Conservation (phyloP, 2,797 vertebrate species). For the Thalassophryne amazonica region DNA sequence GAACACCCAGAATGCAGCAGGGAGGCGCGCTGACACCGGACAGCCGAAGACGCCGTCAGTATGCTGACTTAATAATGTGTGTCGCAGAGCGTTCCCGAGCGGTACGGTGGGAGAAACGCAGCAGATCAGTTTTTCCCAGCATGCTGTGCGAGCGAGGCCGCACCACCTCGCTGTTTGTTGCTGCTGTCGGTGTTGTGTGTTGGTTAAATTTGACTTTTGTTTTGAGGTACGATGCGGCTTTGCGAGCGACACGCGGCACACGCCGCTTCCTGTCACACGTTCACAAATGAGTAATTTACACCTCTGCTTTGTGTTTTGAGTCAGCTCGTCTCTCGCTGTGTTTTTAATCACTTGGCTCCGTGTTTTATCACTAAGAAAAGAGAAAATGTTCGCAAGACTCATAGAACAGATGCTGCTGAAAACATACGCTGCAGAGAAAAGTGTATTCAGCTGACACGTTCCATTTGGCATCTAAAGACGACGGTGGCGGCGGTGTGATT, state of each 20-base stretch:
- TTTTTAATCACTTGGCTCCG: slow-evolving; percentile 12
- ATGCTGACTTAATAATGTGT: slow-evolving; percentile 1
- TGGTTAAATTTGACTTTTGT: slow-evolving; percentile 4
- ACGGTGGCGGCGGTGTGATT: too few relatives aligned
- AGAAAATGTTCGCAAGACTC: background rate
- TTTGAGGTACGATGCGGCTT: background rate
- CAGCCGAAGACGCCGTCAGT: background rate
- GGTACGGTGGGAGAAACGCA: background rate
- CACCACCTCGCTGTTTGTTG: background rate
- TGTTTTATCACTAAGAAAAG: slow-evolving; percentile 2
- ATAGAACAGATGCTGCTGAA: background rate
- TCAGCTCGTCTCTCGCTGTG: slow-evolving; percentile 17
- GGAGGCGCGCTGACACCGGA: background rate
- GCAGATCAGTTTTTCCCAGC: slow-evolving; percentile 1
- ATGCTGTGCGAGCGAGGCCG: too few relatives aligned
- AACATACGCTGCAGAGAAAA: background rate
- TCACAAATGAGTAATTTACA: slow-evolving; percentile 22
- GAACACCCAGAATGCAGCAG: slow-evolving; percentile 51
- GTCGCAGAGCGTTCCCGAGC: background rate
- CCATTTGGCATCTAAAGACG: slow-evolving; percentile 12
- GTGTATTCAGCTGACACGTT: slow-evolving; percentile 11
- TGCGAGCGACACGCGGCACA: background rate
- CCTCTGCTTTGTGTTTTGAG: slow-evolving; percentile 16
- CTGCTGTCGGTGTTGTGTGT: background rate
- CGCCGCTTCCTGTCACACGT: slow-evolving; percentile 1